A percentile compares a stretch with the other conserved stretches of the same genome.
Evolutionary conservation across 2,113 vertebrate species (phyloP).

Genomic region (Leucopternis melanops): DNA sequence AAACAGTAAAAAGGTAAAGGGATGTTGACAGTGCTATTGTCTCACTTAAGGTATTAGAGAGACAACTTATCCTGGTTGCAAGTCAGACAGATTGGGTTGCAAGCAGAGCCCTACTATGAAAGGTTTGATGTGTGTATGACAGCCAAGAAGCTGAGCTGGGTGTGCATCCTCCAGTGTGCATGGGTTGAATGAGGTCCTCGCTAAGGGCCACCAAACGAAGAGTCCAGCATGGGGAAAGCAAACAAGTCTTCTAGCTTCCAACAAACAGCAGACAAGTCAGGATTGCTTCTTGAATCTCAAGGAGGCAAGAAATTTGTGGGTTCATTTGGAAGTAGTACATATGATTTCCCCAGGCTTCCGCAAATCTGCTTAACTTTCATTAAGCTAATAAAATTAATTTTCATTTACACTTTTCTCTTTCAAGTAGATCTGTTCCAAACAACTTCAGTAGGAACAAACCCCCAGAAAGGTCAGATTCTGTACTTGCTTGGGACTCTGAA

Average conservation of each 20-base stretch:
- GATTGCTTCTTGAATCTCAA: neutral
- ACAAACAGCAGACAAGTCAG: neutral
- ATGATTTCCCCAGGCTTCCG: neutral
- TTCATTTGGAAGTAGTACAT: neutral
- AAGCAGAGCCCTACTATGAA: neutral
- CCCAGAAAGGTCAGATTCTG: neutral
- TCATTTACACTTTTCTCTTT: neutral
- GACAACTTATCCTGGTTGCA: neutral
- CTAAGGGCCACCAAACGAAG: no score
- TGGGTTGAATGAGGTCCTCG: neutral
- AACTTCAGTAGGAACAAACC: neutral
- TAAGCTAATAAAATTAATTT: neutral
- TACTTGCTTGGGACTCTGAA: neutral
- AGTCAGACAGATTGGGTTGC: neutral
- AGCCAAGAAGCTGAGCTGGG: neutral
- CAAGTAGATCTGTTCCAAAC: neutral
- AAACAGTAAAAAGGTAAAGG: neutral
- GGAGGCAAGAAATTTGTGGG: neutral
- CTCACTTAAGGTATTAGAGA: neutral
- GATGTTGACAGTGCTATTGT: neutral
- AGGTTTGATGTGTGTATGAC: neutral
- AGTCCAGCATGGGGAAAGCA: neutral
- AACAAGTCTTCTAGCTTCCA: neutral
- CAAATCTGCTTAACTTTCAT: neutral
- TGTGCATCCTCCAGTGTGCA: fast-evolving